Evolutionary conservation across 2,113 vertebrate species (phyloP).

Genomic region (Callionymus lyra): DNA sequence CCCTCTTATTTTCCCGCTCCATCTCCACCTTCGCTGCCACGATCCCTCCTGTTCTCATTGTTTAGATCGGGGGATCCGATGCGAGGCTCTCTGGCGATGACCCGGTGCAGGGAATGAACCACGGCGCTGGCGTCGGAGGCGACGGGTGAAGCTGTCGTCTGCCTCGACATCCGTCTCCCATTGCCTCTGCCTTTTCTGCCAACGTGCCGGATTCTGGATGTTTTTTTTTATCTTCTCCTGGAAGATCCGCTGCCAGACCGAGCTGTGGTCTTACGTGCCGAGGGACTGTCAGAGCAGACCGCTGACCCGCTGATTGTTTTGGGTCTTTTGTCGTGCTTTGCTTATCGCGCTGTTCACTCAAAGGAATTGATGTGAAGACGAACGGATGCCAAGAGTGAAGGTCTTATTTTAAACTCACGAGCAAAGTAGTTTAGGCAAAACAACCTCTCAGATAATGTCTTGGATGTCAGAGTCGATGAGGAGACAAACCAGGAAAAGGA

Average conservation of each 20-base stretch:
- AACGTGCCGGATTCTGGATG: conserved; percentile 32
- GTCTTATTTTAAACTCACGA: conserved; percentile 16
- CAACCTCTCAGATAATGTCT: conserved; percentile 7
- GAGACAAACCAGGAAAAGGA: conserved; percentile 14
- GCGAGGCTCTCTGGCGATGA: conserved; percentile 51
- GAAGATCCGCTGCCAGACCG: conserved; percentile 29
- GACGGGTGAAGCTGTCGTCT: conserved; percentile 14
- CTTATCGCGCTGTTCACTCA: conserved; percentile 17
- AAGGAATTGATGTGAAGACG: conserved; percentile 6
- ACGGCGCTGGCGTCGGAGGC: conserved; percentile 29
- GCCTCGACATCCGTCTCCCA: conserved; percentile 37
- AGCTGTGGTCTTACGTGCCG: conserved; percentile 5
- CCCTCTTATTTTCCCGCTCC: conserved; percentile 9
- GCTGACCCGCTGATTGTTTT: not conserved
- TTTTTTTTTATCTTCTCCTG: conserved; percentile 19
- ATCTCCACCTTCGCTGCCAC: conserved; percentile 31
- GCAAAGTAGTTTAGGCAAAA: conserved; percentile 23
- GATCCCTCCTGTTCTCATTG: conserved; percentile 31
- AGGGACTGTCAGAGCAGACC: conserved; percentile 2
- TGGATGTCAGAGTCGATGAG: conserved; percentile 10
- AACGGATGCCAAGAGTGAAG: conserved; percentile 9
- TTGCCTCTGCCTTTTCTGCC: conserved; percentile 22
- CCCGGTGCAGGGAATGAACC: conserved; percentile 41
- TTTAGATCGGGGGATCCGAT: conserved; percentile 69
- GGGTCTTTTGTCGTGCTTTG: conserved; percentile 11